phyloP scores from a whole-genome alignment of 1,140 invertebrate species.

The Lasioglossum albipes region DNA sequence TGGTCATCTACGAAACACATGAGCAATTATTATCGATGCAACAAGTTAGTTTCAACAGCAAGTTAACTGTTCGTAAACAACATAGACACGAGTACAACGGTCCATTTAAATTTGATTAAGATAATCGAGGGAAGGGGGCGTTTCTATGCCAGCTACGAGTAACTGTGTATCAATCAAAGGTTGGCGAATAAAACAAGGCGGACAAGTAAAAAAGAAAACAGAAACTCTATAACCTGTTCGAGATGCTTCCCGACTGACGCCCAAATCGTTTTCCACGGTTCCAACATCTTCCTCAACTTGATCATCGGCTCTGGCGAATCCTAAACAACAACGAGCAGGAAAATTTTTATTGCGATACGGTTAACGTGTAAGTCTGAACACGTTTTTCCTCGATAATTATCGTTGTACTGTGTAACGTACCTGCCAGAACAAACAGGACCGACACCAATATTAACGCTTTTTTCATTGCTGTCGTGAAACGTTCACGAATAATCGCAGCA shows the following conservation, averaged over 20 bases:
- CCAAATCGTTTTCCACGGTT: slow-evolving; percentile 87
- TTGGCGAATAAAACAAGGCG: no score
- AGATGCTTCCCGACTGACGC: slow-evolving; percentile 89
- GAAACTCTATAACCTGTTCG: slow-evolving; percentile 85
- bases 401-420: slow-evolving; percentile 72
- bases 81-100: background rate
- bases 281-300: slow-evolving; percentile 77
- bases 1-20: slow-evolving; percentile 84
- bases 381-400: slow-evolving; percentile 2
- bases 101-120: background rate
- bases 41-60: background rate
- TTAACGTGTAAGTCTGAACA: background rate
- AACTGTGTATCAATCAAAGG: no score
- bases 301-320: slow-evolving; percentile 72
- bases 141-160: no score
- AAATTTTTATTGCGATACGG: background rate
- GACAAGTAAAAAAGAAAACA: background rate
- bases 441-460: slow-evolving; percentile 79
- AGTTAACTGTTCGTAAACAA: background rate
- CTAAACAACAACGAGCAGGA: slow-evolving; percentile 55
- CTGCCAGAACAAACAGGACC: slow-evolving; percentile 79
- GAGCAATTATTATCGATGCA: background rate
- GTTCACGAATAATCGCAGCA: slow-evolving; percentile 56
- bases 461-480: slow-evolving; percentile 78
- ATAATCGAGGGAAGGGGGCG: background rate